Conservation (phyloP, 1,140 invertebrate species). For the Coenobita brevimanus region DNA sequence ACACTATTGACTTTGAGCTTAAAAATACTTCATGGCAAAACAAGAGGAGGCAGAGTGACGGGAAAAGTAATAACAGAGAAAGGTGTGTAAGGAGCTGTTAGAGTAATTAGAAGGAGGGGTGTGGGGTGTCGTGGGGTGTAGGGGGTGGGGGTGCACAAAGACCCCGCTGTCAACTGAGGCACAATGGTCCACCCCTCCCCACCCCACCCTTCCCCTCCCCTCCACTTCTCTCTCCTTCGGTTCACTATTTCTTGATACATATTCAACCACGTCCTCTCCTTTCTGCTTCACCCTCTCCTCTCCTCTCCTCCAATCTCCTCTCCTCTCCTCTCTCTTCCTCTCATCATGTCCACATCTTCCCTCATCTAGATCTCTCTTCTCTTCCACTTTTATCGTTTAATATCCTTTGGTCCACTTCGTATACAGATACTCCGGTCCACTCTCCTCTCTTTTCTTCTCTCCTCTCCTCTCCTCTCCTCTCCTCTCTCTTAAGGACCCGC, state of each 20-base stretch:
- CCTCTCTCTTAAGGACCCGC: neutral
- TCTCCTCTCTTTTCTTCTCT: neutral
- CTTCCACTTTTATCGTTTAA: neutral
- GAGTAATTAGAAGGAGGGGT: constrained; percentile 53
- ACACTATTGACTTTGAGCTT: too few species aligned
- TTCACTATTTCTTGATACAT: too few species aligned
- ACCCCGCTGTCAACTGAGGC: constrained; percentile 31
- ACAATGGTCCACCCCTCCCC: constrained; percentile 31
- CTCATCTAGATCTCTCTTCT: neutral
- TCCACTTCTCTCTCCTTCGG: neutral
- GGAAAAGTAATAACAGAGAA: neutral
- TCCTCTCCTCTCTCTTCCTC: neutral
- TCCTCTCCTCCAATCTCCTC: neutral
- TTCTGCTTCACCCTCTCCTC: neutral
- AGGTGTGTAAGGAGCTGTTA: constrained; percentile 55
- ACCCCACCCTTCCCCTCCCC: neutral
- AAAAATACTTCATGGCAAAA: too few species aligned
- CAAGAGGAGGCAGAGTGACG: neutral
- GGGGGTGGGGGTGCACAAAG: constrained; percentile 25
- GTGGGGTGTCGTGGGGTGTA: constrained; percentile 19
- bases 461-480: neutral
- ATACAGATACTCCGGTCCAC: neutral
- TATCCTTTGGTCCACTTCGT: too few species aligned
- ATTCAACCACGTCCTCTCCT: too few species aligned
- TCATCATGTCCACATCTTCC: neutral